Evolutionary conservation across 1,140 invertebrate genomes (phyloP).

Genomic region (Drosophila teissieri): DNA sequence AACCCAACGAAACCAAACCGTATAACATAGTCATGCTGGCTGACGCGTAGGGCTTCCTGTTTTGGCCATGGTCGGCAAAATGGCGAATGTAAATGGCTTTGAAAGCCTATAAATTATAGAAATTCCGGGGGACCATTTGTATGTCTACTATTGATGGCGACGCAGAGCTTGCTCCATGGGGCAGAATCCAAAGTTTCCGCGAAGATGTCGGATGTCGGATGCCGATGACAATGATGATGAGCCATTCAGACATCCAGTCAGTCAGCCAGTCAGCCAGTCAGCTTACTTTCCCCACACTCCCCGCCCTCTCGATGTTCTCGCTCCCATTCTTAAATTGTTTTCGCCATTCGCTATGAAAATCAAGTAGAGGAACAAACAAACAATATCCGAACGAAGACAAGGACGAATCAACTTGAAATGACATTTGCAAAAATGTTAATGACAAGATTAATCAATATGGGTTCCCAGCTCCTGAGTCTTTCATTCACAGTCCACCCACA

Average conservation of each 20-base stretch:
- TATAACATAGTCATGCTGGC: neutral
- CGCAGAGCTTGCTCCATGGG: constrained; percentile 32
- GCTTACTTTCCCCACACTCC: neutral
- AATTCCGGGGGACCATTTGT: constrained; percentile 61
- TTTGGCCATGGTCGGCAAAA: constrained; percentile 10
- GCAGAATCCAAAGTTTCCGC: constrained; percentile 2
- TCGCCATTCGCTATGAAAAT: constrained; percentile 17
- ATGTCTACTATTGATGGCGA: constrained; percentile 60
- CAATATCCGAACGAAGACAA: constrained; percentile 2
- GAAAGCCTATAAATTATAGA: constrained; percentile 71
- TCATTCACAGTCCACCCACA: neutral
- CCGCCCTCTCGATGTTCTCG: constrained; percentile 1
- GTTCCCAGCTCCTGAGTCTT: neutral
- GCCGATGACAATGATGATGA: constrained; percentile 29
- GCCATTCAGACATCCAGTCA: neutral
- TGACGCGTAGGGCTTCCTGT: constrained; percentile 32
- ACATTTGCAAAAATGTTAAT: constrained; percentile 75
- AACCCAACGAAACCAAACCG: neutral
- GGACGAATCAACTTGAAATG: constrained; percentile 50
- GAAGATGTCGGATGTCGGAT: neutral
- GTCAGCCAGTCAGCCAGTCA: constrained; percentile 22
- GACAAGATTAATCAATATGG: constrained; percentile 72
- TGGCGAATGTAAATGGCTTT: constrained; percentile 29
- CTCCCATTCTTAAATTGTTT: constrained; percentile 19
- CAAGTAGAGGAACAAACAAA: constrained; percentile 8